Evolutionary conservation across 2,888 invertebrate species (phyloP).

Genomic region (Patella depressa): DNA sequence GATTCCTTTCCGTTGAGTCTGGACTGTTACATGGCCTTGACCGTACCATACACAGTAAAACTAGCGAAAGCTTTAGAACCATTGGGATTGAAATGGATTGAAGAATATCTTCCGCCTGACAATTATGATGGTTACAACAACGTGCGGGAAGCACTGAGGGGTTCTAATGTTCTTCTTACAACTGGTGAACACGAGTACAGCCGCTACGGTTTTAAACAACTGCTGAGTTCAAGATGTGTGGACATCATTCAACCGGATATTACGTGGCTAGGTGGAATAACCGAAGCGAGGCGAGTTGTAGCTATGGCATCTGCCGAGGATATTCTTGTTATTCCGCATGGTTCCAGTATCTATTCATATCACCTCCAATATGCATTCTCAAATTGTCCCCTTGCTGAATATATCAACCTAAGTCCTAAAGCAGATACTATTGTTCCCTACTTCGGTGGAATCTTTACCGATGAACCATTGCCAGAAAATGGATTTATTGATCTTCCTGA

Average conservation of each 20-base stretch:
- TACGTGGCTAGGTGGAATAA: slow-evolving; percentile 69
- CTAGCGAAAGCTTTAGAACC: slow-evolving; percentile 62
- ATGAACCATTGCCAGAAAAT: slow-evolving; percentile 64
- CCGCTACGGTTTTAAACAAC: slow-evolving; percentile 63
- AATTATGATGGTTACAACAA: slow-evolving; percentile 61
- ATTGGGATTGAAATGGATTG: slow-evolving; percentile 66
- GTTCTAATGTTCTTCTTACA: slow-evolving; percentile 60
- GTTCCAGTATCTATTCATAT: slow-evolving; percentile 68
- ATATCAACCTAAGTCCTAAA: slow-evolving; percentile 63
- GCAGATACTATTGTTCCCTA: slow-evolving; percentile 65
- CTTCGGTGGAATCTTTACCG: slow-evolving; percentile 64
- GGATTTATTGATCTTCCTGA: slow-evolving; percentile 67
- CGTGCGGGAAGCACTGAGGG: slow-evolving; percentile 54
- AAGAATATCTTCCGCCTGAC: slow-evolving; percentile 67
- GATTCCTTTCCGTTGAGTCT: slow-evolving; percentile 65
- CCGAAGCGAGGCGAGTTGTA: slow-evolving; percentile 64
- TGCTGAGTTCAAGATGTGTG: slow-evolving; percentile 61
- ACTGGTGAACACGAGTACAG: slow-evolving; percentile 69
- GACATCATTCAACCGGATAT: slow-evolving; percentile 69
- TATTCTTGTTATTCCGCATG: slow-evolving; percentile 64
- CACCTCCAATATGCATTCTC: slow-evolving; percentile 67
- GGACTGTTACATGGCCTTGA: slow-evolving; percentile 67
- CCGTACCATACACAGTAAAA: slow-evolving; percentile 60
- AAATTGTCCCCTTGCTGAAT: slow-evolving; percentile 67
- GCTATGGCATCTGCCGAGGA: slow-evolving; percentile 67